Base-by-base conservation (phyloP, 2,888 invertebrate species). In the Syrphus vitripennis region DNA sequence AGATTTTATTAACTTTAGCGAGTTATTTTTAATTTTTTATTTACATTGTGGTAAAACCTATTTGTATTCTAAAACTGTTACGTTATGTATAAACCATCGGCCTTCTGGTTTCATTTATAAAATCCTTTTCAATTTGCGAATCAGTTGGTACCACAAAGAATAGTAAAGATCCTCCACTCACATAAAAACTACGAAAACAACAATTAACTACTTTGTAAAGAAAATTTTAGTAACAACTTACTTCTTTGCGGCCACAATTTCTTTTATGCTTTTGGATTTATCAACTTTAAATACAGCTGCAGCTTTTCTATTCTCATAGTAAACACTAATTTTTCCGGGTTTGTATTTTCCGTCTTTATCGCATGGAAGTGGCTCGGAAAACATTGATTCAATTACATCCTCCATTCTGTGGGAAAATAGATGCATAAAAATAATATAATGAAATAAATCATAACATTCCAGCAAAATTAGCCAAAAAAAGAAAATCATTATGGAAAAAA, bases 321-420 rank as follows among this genome's bases (percentile, higher is more conserved):
- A 97, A 1, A 97, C 93, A 91, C 94, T 94, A 1, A 97, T 90
- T 74, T 93, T 94, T 0, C 93, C 92, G 7, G 93, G 90, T 61
- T 90, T 93, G 90, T 97, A 98, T 88, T 94, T 94, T 29, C 93
- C 92, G 0, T 95, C 93, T 45, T 91, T 91, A 90, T 98, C 98
- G 96, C 97, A 97, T 0, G 94, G 94, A 4, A 96, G 94, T 34
- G 94, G 94, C n/a, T 95, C 94, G 0, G 93, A 93, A 89, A 97
- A 96, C 53, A 97, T 91, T 88, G 95, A 94, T 45, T 93, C 92
- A n/a, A 96, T 90, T 74, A 95, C 94, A 63, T 95, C 94, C 26
- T 89, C 80, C 89, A 96, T 93, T 26, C 95, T 95, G 86, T 21
- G 72, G 31, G 37, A 75, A 65, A n/a, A 21, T 16, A 57, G 4